Base-by-base conservation (phyloP, 2,888 invertebrate species). In the Linnaemya vulpina region DNA sequence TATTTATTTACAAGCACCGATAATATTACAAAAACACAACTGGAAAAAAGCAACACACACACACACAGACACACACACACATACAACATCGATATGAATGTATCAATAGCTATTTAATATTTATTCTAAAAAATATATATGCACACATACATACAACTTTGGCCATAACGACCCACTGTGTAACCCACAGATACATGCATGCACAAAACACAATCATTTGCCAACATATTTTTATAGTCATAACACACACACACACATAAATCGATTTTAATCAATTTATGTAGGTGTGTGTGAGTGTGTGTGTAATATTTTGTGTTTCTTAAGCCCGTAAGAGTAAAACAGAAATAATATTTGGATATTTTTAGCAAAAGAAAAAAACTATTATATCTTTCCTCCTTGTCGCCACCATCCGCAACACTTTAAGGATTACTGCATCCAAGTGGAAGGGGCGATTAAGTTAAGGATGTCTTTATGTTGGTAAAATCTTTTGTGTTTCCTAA, bases 191-290 rank as follows among this genome's bases (percentile, higher is more conserved):
- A 13, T 25, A 55, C 11, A 53, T n/a, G 17, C 17, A 20, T 17
- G 2, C 58, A 58, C 20, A 58, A 30, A 7, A 58, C 46, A 58
- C 58, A 43, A 15, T 13, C 22, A 55, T 49, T 5, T 49, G 1
- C 5, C 43, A 49, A n/a, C 35, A n/a, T 22, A 43, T 25, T 76
- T 1, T 22, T 35, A 11, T 15, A 38, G 38, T 77, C 60, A 77
- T 60, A 51, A 68, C 25, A 38, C 40, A 15, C 49, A 60, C 62
- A 78, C 70, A 68, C 25, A 38, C 40, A 15, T 60, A 60, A 70
- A 78, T 78, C 40, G 78, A 70, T 62, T 78, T 78, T 51, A 62
- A 70, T 78, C 60, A 55, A 67, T 76, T 55, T 40, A 40, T 40
- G 40, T 38, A 35, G 4, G 35, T 35, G 9, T 35, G 35, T 9